Evolutionary conservation across 2,113 vertebrate species (phyloP).

Genomic region (Okapia johnstoni): DNA sequence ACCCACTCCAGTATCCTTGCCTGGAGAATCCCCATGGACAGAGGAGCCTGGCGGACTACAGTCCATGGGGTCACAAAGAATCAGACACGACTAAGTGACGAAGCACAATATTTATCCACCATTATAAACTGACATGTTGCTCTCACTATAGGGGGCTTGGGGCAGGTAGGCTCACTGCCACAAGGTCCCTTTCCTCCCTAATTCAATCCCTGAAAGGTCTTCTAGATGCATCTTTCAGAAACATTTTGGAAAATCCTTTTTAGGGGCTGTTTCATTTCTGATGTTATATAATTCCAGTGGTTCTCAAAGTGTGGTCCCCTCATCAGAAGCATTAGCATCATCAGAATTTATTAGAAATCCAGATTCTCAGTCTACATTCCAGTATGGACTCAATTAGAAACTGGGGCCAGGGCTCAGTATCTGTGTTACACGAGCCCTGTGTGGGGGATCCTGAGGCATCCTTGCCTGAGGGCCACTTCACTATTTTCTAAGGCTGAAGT

Average conservation of each 20-base stretch:
- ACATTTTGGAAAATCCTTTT: neutral
- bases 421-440: neutral
- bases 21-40: neutral
- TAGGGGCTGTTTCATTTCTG: neutral
- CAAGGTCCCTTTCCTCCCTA: neutral
- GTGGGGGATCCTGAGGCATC: neutral
- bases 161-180: neutral
- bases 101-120: neutral
- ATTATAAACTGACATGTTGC: neutral
- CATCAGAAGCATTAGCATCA: neutral
- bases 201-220: neutral
- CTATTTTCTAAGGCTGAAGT: neutral
- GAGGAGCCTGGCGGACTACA: neutral
- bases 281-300: neutral
- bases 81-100: neutral
- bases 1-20: neutral
- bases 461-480: neutral
- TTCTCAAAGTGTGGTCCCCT: neutral
- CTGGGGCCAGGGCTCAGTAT: neutral
- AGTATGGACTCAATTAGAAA: neutral
- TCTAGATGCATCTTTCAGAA: neutral
- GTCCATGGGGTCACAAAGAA: neutral
- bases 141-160: neutral
- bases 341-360: neutral
- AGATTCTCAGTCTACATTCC: neutral